These are phyloP conservation scores for Bergia puertoricense DNA, from an alignment of 92 coral and sea anemone species.

Conservation along the genomic window DNA sequence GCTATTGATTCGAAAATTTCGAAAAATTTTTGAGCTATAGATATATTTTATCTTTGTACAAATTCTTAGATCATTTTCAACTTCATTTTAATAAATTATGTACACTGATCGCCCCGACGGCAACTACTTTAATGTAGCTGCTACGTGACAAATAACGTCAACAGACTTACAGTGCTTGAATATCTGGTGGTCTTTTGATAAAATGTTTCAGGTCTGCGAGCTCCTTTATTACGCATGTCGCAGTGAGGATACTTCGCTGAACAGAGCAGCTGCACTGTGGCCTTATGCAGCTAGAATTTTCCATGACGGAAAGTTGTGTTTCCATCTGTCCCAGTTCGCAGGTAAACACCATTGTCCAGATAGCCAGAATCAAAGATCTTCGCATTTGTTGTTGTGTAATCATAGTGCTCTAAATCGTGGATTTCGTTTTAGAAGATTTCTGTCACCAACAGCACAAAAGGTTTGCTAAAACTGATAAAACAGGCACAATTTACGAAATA, in stretches of 20 bases:
- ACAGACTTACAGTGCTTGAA: conserved; percentile 18
- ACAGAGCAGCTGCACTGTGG: not conserved
- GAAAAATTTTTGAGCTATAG: too few relatives aligned
- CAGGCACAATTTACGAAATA: not conserved
- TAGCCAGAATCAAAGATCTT: not conserved
- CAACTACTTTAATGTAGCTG: too few relatives aligned
- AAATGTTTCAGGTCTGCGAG: not conserved
- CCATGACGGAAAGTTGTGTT: not conserved
- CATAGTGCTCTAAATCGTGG: not conserved
- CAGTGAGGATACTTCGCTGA: conserved; percentile 12
- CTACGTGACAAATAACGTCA: not conserved
- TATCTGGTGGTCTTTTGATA: conserved; percentile 1
- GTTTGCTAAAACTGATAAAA: too few relatives aligned
- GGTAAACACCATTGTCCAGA: not conserved
- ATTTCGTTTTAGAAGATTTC: too few relatives aligned
- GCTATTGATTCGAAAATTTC: too few relatives aligned
- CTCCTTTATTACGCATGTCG: conserved; percentile 8
- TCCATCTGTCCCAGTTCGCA: not conserved
- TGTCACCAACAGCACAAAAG: not conserved
- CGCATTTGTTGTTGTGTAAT: not conserved
- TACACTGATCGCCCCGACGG: too few relatives aligned
- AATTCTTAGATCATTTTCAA: too few relatives aligned
- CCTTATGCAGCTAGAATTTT: not conserved
- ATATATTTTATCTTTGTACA: too few relatives aligned
- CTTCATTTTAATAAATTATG: too few relatives aligned